Evolutionary conservation across 2,888 invertebrate genomes (phyloP), one percentile per base, ranked within the genome.

Genomic region (Laspeyria flexula): DNA sequence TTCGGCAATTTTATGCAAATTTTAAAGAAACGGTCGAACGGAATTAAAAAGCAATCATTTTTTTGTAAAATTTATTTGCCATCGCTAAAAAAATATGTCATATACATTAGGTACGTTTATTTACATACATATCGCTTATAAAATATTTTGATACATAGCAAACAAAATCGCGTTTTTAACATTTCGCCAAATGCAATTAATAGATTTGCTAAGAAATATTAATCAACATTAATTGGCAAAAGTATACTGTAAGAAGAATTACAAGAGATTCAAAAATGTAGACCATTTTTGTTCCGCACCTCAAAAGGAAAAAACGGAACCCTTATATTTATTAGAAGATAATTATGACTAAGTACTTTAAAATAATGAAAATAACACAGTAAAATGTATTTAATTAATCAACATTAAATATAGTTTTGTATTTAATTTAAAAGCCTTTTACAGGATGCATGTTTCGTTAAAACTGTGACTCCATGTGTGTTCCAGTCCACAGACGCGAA

Each of bases 81-180:
- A 55, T 77, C 70, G 65, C 75, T 86, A 86, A 75, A 88, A 88
- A 88, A 88, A 88, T 86, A 86, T 63, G 75, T 79, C 65, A 75
- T 76, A 70, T 66, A 69, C 64, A 55, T 55, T 58, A 54, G 59
- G 53, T 49, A 6, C 3, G 54, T 54, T 62, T 43, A 62, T 74
- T 63, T 63, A 72, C 62, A 71, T 68, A 54, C 63, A 65, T 50
- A 49, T 60, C 57, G 46, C 47, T 56, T 62, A 60, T 43, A 10
- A 18, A 39, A 58, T 56, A 55, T 47, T 18, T 66, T 60, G 44
- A 52, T 55, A 56, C 76, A 79, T 77, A 80, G 77, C 68, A 71
- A 73, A 71, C 65, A 52, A 56, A 59, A 25, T 47, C 50, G 65
- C 55, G 38, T 45, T 57, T 61, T 50, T 45, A 59, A 55, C 31